Conservation (phyloP, 2,113 vertebrate genomes). For the Microtus pennsylvanicus region DNA sequence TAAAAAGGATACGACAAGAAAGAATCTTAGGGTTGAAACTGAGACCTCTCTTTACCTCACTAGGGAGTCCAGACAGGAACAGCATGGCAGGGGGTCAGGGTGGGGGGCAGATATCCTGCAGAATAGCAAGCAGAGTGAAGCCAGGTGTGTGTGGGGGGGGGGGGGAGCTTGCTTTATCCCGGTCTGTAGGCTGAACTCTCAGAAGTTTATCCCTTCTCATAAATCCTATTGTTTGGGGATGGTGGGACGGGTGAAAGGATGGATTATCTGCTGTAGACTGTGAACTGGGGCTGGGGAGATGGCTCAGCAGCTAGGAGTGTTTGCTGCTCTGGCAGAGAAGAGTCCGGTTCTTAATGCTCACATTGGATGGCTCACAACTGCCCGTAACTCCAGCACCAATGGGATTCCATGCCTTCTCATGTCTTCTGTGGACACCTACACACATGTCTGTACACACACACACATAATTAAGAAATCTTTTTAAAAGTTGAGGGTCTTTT, state of each 20-base stretch:
- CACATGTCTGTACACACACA: neutral
- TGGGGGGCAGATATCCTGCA: neutral
- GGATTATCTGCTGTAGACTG: neutral
- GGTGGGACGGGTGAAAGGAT: neutral
- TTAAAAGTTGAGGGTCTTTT: neutral
- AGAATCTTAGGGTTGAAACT: constrained; percentile 37
- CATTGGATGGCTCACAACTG: neutral
- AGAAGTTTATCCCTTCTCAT: neutral
- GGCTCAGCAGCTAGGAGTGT: neutral
- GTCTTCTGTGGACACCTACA: neutral
- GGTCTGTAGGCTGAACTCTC: neutral
- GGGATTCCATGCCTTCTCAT: neutral
- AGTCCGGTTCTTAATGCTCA: neutral
- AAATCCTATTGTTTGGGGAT: neutral
- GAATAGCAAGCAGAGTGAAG: neutral
- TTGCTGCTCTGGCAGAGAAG: neutral
- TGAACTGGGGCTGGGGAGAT: neutral
- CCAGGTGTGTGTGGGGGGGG: neutral
- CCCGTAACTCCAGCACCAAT: neutral
- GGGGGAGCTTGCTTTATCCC: neutral
- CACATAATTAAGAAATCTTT: neutral
- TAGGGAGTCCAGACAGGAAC: neutral
- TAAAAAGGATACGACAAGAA: constrained; percentile 8
- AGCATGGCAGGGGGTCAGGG: neutral
- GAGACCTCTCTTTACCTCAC: neutral